Evolutionary conservation across 2,113 vertebrate genomes (phyloP), one percentile per base, ranked within the genome.

Genomic region (Lycaon pictus): DNA sequence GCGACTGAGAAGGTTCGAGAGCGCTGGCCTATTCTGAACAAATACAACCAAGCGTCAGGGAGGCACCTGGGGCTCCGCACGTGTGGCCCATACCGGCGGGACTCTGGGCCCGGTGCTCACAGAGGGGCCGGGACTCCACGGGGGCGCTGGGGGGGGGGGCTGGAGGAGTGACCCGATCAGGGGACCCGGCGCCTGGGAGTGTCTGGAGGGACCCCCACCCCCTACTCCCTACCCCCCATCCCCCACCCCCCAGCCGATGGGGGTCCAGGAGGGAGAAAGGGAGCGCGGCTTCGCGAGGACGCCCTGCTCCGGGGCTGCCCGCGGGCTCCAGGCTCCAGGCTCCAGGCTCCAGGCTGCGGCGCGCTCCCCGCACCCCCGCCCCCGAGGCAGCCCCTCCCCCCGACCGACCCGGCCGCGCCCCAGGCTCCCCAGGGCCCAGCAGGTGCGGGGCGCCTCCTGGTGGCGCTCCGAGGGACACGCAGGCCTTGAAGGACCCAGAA

Each of bases 401-500:
- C 6, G 11, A 5, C 11, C 5, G 0, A 11, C 19, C 25, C 0
- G 0, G 10, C 43, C 43, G n/a, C 16, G 16, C 1, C 22, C 29
- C 0, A 5, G n/a, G 62, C n/a, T 51, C 6, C 0, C 32, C 16
- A 35, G 53, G 72, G 29, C 53, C 0, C 27, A 86, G 82, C 65
- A 55, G 85, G 83, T 23, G 6, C 7, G 63, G 74, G 35, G 90
- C 67, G 95, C 98, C 97, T 32, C 95, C 97, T 97, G 87, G 92
- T 95, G 97, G 90, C 32, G 1, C 5, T 53, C 20, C 0, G 48
- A 4, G 76, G 72, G 55, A 51, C 7, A 32, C 1, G 22, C 82
- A 67, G 92, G 8, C 63, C 60, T 86, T 5, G 37, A 35, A 55
- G 69, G 67, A 20, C 32, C 0, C 4, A 60, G 48, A n/a, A 58